Evolutionary conservation across 2,888 invertebrate species (phyloP).

Genomic region (Lasioglossum vierecki): DNA sequence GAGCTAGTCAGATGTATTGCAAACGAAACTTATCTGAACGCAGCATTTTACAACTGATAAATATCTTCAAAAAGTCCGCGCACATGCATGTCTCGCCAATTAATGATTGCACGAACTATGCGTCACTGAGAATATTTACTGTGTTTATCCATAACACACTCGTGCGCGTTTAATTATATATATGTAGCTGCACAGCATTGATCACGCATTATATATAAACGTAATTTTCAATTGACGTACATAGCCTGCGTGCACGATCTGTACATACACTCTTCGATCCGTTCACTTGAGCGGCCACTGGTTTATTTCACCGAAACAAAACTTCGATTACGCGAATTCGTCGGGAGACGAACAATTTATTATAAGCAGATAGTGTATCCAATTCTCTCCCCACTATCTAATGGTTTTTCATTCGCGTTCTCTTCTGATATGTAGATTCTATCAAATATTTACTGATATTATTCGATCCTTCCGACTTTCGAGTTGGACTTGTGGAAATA

Average conservation of each 20-base stretch:
- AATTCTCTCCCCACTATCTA: background rate
- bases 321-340: background rate
- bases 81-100: slow-evolving; percentile 4
- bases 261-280: slow-evolving; percentile 6
- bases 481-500: background rate
- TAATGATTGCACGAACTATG: background rate
- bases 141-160: slow-evolving; percentile 12
- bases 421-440: background rate
- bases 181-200: background rate
- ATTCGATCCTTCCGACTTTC: background rate
- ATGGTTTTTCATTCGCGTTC: background rate
- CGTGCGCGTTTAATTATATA: background rate
- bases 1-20: background rate
- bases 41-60: slow-evolving; percentile 5
- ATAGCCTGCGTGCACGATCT: background rate
- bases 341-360: background rate
- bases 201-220: slow-evolving; percentile 10
- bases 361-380: background rate
- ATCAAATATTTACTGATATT: background rate
- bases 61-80: slow-evolving; percentile 35
- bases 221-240: slow-evolving; percentile 7
- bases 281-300: background rate
- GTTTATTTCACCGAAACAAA: background rate
- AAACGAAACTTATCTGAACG: slow-evolving; percentile 6
- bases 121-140: slow-evolving; percentile 1